Evolutionary conservation across 2,888 invertebrate genomes (phyloP).

Genomic region (Alcis repandata): DNA sequence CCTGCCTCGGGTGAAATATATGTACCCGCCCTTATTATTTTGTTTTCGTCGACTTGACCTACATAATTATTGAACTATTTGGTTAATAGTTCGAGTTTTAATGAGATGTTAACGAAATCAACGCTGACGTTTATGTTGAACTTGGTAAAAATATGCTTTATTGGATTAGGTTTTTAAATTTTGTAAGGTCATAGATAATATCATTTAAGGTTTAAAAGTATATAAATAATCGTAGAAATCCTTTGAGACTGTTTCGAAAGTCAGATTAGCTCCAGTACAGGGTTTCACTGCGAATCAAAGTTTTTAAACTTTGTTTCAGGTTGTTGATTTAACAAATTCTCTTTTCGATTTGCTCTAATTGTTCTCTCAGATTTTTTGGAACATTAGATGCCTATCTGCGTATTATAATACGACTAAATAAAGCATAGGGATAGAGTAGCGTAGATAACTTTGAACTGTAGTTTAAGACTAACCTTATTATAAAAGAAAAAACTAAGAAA

Average conservation of each 20-base stretch:
- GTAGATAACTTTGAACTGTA: no score
- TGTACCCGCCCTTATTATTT: slow-evolving; percentile 34
- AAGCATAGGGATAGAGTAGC: no score
- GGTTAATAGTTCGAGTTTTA: slow-evolving; percentile 1
- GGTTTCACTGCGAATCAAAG: not conserved
- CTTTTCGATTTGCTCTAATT: not conserved
- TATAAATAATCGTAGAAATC: not conserved
- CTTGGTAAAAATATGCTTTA: no score
- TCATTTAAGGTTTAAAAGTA: not conserved
- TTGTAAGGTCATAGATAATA: no score
- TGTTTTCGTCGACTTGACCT: slow-evolving; percentile 31
- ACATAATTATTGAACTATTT: slow-evolving; percentile 24
- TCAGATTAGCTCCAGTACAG: not conserved
- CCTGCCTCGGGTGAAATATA: slow-evolving; percentile 22
- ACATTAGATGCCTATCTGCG: no score
- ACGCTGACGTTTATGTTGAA: not conserved
- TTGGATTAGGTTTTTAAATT: no score
- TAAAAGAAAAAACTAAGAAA: no score
- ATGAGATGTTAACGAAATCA: not conserved
- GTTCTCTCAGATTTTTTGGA: not conserved
- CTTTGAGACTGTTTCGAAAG: not conserved
- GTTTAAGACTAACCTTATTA: no score
- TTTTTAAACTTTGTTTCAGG: no score
- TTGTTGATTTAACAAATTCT: not conserved
- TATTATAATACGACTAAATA: no score